phyloP scores from a whole-genome alignment of 2,888 invertebrate species.

The Siphlonurus alternatus region DNA sequence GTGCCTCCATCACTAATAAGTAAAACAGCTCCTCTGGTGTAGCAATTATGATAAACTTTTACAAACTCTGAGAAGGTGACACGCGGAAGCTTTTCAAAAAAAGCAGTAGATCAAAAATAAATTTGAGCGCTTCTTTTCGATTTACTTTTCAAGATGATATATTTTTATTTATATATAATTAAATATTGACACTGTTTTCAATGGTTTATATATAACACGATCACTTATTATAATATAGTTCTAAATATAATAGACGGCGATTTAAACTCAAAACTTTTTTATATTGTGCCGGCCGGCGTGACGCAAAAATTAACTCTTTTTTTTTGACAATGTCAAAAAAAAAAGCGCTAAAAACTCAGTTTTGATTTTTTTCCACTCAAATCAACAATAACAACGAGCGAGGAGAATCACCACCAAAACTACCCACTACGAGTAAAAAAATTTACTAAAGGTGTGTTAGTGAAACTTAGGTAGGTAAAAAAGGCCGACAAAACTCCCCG shows the following conservation, averaged over 20 bases:
- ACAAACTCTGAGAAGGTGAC: not conserved
- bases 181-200: no score
- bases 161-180: no score
- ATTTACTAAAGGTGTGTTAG: not conserved
- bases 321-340: not conserved
- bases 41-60: slow-evolving; percentile 1
- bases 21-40: slow-evolving; percentile 3
- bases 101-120: not conserved
- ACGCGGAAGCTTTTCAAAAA: not conserved
- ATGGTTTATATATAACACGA: not conserved
- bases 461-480: not conserved
- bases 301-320: not conserved
- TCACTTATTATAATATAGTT: not conserved
- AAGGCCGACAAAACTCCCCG: not conserved
- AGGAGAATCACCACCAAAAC: not conserved
- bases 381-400: not conserved
- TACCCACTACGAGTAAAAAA: slow-evolving; percentile 4
- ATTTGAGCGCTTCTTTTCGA: not conserved
- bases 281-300: not conserved
- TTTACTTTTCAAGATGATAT: no score
- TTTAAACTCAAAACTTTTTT: not conserved
- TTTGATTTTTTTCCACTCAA: not conserved
- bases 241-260: no score
- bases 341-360: not conserved
- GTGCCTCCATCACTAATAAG: slow-evolving; percentile 43